A percentile compares a stretch with the other conserved stretches of the same genome.
These are phyloP conservation scores for Ctenopoma multispine DNA, from an alignment of 2,797 vertebrate genomes.

Conservation along the genomic window DNA sequence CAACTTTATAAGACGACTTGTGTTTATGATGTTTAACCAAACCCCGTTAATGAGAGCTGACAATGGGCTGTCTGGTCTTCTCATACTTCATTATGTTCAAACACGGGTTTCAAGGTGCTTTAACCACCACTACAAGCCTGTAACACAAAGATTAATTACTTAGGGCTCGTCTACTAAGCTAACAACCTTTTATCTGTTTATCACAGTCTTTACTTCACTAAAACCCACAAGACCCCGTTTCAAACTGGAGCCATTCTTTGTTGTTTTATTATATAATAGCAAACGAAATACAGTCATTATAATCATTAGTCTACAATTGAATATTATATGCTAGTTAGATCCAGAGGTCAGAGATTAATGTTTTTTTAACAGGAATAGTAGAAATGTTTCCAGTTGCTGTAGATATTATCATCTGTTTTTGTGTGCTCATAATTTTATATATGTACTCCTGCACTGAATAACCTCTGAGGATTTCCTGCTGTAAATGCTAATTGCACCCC, in stretches of 20 bases:
- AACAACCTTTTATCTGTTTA: background rate
- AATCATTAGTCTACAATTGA: background rate
- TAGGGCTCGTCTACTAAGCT: too few species aligned
- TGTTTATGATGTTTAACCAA: background rate
- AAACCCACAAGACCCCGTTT: background rate
- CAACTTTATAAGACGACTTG: too few species aligned
- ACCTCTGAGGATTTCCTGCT: slow-evolving; percentile 45
- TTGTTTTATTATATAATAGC: background rate
- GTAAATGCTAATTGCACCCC: slow-evolving; percentile 60
- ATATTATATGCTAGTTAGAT: background rate
- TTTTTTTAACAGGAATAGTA: slow-evolving; percentile 11
- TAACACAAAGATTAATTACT: too few species aligned
- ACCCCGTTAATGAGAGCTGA: background rate
- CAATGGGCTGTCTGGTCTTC: background rate
- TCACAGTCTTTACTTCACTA: background rate
- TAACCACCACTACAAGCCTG: background rate
- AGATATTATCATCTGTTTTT: slow-evolving; percentile 30
- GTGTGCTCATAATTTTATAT: slow-evolving; percentile 33
- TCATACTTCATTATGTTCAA: background rate
- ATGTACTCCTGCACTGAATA: slow-evolving; percentile 35
- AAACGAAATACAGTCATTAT: background rate
- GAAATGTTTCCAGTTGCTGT: slow-evolving; percentile 8
- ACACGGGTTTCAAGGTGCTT: background rate
- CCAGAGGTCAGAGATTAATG: background rate
- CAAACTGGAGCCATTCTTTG: background rate